Base-by-base conservation (phyloP, 2,113 vertebrate genomes). In the Ibidorhyncha struthersii region DNA sequence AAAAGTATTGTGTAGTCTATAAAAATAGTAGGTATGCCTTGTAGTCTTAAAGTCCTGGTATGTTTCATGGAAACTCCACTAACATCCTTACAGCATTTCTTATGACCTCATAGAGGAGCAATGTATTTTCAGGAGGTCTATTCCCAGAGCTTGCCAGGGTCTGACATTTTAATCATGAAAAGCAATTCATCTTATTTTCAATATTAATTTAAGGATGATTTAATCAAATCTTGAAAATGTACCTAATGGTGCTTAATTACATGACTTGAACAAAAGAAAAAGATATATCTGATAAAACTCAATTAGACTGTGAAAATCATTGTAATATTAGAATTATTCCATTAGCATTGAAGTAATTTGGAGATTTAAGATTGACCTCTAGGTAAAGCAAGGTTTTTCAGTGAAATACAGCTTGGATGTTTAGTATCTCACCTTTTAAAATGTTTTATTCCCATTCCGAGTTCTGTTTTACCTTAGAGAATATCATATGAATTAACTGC, bases 211-310 rank as follows among this genome's bases (percentile, higher is more conserved):
- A 97, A 96, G 89, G 38, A 71, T 89, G 84, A 97, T 72, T 97
- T 97, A 95, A 95, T 93, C 90, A 97, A 97, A 97, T 95, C 91
- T 92, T 74, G 73, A 94, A 97, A 96, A 90, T 88, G 45, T 96
- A 91, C 80, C 85, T 98, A 97, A 97, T 96, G 90, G 90, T 90
- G 58, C 86, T 95, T 98, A 97, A 98, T 98, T 97, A 96, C 92
- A 88, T 90, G 77, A 90, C 92, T 80, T 81, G 72, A 85, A 82
- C 82, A 91, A 82, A 82, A 82, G 40, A 95, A 96, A 90, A 97
- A 95, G 43, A 62, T 80, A 29, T 43, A 70, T 80, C 89, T 91
- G 93, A 55, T 94, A 91, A 96, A 94, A 96, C 62, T 40, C 67
- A 97, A 92, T 76, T 83, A 82, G 93, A 95, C 94, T 96, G 91